These are phyloP conservation scores for Corythornis madagascariensis DNA, from an alignment of 2,113 vertebrate genomes.

Conservation along the genomic window DNA sequence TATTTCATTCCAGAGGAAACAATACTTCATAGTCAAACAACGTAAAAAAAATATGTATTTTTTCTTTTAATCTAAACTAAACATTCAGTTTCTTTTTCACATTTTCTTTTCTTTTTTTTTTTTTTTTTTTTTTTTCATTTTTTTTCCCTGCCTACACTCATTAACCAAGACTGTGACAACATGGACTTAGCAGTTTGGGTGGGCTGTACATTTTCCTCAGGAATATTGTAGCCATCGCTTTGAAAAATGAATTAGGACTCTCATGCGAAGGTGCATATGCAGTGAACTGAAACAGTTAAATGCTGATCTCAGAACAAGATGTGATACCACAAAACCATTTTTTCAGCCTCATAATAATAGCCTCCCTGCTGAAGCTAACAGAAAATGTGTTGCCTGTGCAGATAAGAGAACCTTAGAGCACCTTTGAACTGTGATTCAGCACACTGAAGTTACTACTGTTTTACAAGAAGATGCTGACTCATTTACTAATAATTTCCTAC, in stretches of 20 bases:
- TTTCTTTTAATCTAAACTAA: neutral
- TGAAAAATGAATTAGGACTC: neutral
- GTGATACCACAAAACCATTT: neutral
- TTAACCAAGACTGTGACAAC: neutral
- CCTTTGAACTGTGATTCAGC: slow-evolving; percentile 60
- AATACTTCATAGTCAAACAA: neutral
- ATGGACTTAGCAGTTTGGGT: neutral
- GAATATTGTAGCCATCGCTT: neutral
- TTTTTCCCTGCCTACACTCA: neutral
- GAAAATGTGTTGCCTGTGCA: slow-evolving; percentile 41
- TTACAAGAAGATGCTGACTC: slow-evolving; percentile 46
- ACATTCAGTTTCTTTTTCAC: neutral
- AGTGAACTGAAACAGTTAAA: slow-evolving; percentile 37
- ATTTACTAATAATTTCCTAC: neutral
- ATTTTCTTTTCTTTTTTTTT: neutral
- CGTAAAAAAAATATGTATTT: no score
- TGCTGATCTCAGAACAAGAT: slow-evolving; percentile 29
- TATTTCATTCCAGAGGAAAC: neutral
- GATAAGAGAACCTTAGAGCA: slow-evolving; percentile 29
- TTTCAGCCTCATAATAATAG: slow-evolving; percentile 16
- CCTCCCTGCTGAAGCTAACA: slow-evolving; percentile 49
- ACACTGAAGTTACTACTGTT: slow-evolving; percentile 21
- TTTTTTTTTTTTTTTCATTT: neutral
- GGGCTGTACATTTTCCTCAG: neutral
- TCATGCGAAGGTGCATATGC: neutral